These are phyloP conservation scores for Gasterosteus aculeatus DNA, from an alignment of 2,113 vertebrate genomes.

Conservation along the genomic window DNA sequence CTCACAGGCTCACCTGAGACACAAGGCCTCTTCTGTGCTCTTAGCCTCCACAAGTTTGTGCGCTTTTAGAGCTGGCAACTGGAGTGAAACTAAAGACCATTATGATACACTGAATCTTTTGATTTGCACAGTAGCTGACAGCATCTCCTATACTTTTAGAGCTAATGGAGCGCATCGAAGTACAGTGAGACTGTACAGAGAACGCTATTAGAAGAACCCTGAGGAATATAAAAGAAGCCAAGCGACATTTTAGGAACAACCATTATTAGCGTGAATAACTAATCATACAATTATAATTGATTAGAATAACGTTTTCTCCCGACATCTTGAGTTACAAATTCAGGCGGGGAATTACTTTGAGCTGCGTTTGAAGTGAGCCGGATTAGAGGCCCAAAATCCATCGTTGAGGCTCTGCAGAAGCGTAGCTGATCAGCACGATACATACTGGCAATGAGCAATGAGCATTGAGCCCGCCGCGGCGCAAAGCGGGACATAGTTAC, in stretches of 20 bases:
- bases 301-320: neutral
- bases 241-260: neutral
- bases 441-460: neutral
- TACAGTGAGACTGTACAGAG: neutral
- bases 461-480: constrained; percentile 18
- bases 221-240: neutral
- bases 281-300: constrained; percentile 2
- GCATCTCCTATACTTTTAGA: constrained; percentile 23
- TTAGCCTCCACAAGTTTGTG: neutral
- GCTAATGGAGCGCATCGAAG: constrained; percentile 26
- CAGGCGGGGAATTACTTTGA: constrained; percentile 29
- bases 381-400: constrained; percentile 65
- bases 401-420: constrained; percentile 23
- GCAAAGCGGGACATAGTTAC: neutral
- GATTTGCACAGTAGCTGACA: constrained; percentile 46
- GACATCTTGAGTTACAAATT: constrained; percentile 49
- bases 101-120: constrained; percentile 32
- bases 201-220: neutral
- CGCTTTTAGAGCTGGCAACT: constrained; percentile 18
- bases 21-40: constrained; percentile 3
- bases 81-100: constrained; percentile 35
- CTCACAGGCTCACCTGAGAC: constrained; percentile 21
- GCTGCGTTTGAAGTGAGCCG: constrained; percentile 40
- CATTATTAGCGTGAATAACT: neutral
- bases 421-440: constrained; percentile 26